Base-by-base conservation (phyloP, 2,113 vertebrate species). In the Ophiodon elongatus region DNA sequence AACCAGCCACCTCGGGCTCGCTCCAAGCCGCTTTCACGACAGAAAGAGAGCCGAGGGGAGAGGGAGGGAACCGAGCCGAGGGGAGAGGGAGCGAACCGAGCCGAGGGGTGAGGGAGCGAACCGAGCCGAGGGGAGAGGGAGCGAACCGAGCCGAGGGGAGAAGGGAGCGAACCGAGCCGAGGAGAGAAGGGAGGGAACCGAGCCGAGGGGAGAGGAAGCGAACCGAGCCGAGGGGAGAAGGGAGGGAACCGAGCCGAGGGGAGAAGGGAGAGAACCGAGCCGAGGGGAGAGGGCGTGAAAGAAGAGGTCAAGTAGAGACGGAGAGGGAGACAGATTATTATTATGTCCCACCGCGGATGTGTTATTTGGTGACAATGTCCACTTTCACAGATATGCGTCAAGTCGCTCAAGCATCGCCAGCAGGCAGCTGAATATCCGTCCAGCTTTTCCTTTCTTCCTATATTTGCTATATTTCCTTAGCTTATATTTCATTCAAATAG, bases 381-480 rank as follows among this genome's bases (percentile, higher is more conserved):
- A 74, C 65, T 83, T 85, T 57, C 69, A 37, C 25, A 45, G 69
- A 71, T 43, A 74, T 88, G 71, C 14, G 19, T 85, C 76, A 52
- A 10, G 43, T 63, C 2, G 4, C 25, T 33, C 47, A 79, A 63
- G 45, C 43, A 39, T 79, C 60, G 39, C 60, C 64, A 56, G 45
- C 54, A 15, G 50, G 8, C 5, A 33, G 27, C 17, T 27, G 19
- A 76, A 47, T 21, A 73, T 63, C 70, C 1, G 0, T 62, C 54
- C 27, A 11, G 17, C 3, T 45, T 31, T 71, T 43, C 47, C 33
- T 57, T 7, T 21, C 15, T 64, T 23, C 10, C 10, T 14, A 19
- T 37, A 19, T 37, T n/a, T 27, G 8, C 6, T 52, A 31, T 21
- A 33, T 67, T 50, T 68, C 8, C 4, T 14, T 14, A 25, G 11